Evolutionary conservation across 2,888 invertebrate species (phyloP).

Genomic region (Tachina lurida): DNA sequence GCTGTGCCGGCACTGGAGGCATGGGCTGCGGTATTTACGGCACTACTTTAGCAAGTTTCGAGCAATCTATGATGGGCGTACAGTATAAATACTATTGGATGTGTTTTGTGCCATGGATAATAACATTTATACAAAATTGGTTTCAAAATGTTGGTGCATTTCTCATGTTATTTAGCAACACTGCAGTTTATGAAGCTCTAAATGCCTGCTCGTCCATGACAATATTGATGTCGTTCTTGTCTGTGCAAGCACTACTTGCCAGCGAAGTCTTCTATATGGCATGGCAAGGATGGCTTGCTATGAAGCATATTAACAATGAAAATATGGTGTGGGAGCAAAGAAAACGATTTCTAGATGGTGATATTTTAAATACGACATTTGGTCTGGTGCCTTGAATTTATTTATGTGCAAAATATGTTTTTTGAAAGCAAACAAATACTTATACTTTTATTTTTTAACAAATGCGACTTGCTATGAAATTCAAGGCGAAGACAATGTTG

Average conservation of each 20-base stretch:
- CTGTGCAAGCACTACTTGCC: conserved; percentile 72
- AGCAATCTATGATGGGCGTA: conserved; percentile 73
- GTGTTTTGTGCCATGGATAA: conserved; percentile 75
- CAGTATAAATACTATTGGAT: conserved; percentile 74
- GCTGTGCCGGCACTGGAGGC: conserved; percentile 57
- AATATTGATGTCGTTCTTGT: conserved; percentile 64
- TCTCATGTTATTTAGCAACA: conserved; percentile 68
- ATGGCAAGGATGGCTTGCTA: conserved; percentile 73
- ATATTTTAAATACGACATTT: conserved; percentile 68
- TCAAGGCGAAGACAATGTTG: conserved; percentile 22
- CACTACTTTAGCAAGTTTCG: conserved; percentile 67
- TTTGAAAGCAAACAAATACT: background rate
- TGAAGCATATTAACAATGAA: conserved; percentile 74
- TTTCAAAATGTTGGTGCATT: conserved; percentile 72
- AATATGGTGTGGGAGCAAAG: conserved; percentile 72
- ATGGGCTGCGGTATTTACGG: conserved; percentile 65
- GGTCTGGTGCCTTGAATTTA: conserved; percentile 64
- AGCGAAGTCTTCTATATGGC: conserved; percentile 73
- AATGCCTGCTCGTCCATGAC: conserved; percentile 69
- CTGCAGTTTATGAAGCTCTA: conserved; percentile 68
- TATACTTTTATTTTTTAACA: background rate
- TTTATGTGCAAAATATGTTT: conserved; percentile 59
- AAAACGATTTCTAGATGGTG: conserved; percentile 67
- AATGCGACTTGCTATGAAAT: background rate
- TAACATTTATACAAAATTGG: conserved; percentile 74